These are phyloP conservation scores for Schizopygopsis malacanthus DNA, from an alignment of 2,797 vertebrate species.

Conservation along the genomic window DNA sequence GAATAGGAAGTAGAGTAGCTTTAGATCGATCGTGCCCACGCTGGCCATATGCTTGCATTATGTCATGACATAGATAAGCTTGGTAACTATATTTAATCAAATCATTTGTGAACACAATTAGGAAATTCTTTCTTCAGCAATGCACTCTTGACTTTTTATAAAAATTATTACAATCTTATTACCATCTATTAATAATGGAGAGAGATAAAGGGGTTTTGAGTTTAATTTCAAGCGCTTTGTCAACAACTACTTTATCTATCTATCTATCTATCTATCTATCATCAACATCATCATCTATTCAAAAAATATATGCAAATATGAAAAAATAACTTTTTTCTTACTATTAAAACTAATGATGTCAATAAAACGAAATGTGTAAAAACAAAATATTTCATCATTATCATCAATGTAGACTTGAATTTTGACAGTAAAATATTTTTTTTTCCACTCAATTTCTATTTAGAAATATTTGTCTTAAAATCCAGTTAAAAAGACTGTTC, in stretches of 20 bases:
- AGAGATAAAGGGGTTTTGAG: not conserved
- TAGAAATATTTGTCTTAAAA: too few species aligned
- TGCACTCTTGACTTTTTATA: conserved; percentile 12
- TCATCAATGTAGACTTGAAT: not conserved
- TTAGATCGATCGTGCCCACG: conserved; percentile 3
- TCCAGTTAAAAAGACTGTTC: too few species aligned
- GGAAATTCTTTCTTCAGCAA: not conserved
- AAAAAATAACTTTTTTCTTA: not conserved
- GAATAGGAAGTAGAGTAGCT: not conserved
- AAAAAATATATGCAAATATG: not conserved
- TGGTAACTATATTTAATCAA: not conserved
- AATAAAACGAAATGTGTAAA: not conserved
- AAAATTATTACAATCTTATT: conserved; percentile 24
- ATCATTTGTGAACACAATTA: conserved; percentile 15
- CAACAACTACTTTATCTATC: not conserved
- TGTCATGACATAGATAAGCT: not conserved
- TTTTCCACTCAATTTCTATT: too few species aligned
- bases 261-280: too few species aligned
- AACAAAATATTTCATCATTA: not conserved
- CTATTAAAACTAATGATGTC: not conserved
- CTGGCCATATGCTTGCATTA: conserved; percentile 37
- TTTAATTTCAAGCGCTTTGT: conserved; percentile 7
- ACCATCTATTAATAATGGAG: conserved; percentile 13
- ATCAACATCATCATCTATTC: not conserved
- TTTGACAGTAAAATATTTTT: not conserved